Evolutionary conservation across 1,140 invertebrate species (phyloP).

Genomic region (Musca domestica): DNA sequence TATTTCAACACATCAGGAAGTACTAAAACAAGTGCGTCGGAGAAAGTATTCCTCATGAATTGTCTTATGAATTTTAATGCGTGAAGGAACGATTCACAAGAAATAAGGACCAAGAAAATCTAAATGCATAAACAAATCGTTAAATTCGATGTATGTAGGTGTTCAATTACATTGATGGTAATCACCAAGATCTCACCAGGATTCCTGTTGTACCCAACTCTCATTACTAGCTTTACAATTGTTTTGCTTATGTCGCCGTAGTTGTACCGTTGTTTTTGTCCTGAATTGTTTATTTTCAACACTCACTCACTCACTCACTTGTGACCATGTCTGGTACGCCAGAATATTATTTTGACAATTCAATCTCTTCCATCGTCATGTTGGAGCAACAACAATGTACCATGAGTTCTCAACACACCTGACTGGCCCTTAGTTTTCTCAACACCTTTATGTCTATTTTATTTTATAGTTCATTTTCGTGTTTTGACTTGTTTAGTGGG

Average conservation of each 20-base stretch:
- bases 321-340: not conserved
- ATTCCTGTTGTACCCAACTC: not conserved
- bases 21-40: not conserved
- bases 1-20: not conserved
- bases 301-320: not conserved
- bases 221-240: conserved; percentile 1
- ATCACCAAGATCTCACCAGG: not conserved
- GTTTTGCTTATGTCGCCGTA: not conserved
- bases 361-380: too few species aligned
- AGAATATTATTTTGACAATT: too few species aligned
- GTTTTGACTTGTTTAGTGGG: not conserved
- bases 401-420: not conserved
- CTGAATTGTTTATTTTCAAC: not conserved
- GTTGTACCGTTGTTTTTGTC: not conserved
- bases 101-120: not conserved
- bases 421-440: conserved; percentile 3
- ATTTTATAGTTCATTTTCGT: not conserved
- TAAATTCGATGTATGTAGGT: not conserved
- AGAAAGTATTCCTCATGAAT: not conserved
- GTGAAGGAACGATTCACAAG: not conserved
- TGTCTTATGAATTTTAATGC: conserved; percentile 14
- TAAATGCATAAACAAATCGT: not conserved
- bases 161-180: not conserved
- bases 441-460: conserved; percentile 1
- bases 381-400: too few species aligned